phyloP scores from a whole-genome alignment of 2,888 invertebrate genomes.

The Rhamphomyia laevipes region DNA sequence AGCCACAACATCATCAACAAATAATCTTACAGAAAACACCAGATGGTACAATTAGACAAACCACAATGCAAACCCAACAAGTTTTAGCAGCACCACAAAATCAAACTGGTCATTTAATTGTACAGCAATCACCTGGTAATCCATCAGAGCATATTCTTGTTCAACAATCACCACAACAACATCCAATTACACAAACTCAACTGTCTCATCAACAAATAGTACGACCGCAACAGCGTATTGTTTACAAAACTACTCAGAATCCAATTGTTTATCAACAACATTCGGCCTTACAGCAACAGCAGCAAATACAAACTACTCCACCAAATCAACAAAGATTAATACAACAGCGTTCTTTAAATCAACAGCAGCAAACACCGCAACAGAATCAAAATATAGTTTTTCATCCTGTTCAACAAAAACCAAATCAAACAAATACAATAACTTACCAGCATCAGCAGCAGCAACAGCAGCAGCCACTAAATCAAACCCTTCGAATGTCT shows the following conservation, averaged over 20 bases:
- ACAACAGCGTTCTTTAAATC: not conserved
- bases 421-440: slow-evolving; percentile 7
- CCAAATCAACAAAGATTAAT: slow-evolving; percentile 15
- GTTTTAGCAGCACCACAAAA: too few relatives aligned
- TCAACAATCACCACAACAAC: not conserved
- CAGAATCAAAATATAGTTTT: slow-evolving; percentile 20
- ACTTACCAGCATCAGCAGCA: slow-evolving; percentile 18
- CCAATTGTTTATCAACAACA: slow-evolving; percentile 18
- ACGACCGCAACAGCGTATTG: not conserved
- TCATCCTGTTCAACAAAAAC: slow-evolving; percentile 10
- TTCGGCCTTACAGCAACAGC: slow-evolving; percentile 21
- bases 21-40: not conserved
- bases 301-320: slow-evolving; percentile 19
- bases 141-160: not conserved
- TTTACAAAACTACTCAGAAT: not conserved
- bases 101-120: not conserved
- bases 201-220: not conserved
- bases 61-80: too few relatives aligned
- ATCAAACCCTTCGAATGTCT: slow-evolving; percentile 13
- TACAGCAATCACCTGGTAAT: not conserved
- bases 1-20: not conserved
- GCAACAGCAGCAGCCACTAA: slow-evolving; percentile 13
- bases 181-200: not conserved
- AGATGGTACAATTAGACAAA: not conserved
- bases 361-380: slow-evolving; percentile 22